Percentiles rank a stretch among this genome's conserved stretches.
These are phyloP conservation scores for Nephotettix cincticeps DNA, from an alignment of 1,140 invertebrate species.

Conservation along the genomic window DNA sequence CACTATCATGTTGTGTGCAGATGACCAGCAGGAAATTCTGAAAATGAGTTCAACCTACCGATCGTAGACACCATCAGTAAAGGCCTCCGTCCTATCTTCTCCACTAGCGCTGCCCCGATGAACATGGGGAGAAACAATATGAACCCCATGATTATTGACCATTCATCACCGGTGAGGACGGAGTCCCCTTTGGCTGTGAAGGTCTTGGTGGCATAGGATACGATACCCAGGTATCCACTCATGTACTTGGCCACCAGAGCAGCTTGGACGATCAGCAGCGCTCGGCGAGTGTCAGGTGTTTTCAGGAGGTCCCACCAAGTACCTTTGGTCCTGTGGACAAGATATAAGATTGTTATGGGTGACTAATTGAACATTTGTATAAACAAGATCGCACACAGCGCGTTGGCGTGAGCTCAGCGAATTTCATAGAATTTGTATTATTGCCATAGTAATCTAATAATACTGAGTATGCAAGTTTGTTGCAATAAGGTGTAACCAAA, in stretches of 20 bases:
- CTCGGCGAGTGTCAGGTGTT: constrained; percentile 25
- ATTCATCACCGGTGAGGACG: constrained; percentile 16
- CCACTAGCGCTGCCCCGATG: constrained; percentile 43
- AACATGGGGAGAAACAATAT: constrained; percentile 43
- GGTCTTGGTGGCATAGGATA: constrained; percentile 46
- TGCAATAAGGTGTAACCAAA: too few species aligned
- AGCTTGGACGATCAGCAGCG: constrained; percentile 30
- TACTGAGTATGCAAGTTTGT: too few species aligned
- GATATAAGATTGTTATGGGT: too few species aligned
- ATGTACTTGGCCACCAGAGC: constrained; percentile 31
- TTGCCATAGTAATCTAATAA: too few species aligned
- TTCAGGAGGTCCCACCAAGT: constrained; percentile 31
- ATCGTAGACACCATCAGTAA: constrained; percentile 47
- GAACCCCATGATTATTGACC: constrained; percentile 45
- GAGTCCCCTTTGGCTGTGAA: constrained; percentile 50
- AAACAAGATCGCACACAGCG: too few species aligned
- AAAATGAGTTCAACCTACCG: too few species aligned
- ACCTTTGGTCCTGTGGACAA: constrained; percentile 15
- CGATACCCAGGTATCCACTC: constrained; percentile 32
- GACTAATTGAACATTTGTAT: too few species aligned
- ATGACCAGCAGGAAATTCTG: too few species aligned
- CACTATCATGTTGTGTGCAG: too few species aligned
- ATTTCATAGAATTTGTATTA: too few species aligned
- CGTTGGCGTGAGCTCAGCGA: too few species aligned
- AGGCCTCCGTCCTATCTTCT: constrained; percentile 46